Evolutionary conservation across 1,140 invertebrate genomes (phyloP).

Genomic region (Drosophila persimilis): DNA sequence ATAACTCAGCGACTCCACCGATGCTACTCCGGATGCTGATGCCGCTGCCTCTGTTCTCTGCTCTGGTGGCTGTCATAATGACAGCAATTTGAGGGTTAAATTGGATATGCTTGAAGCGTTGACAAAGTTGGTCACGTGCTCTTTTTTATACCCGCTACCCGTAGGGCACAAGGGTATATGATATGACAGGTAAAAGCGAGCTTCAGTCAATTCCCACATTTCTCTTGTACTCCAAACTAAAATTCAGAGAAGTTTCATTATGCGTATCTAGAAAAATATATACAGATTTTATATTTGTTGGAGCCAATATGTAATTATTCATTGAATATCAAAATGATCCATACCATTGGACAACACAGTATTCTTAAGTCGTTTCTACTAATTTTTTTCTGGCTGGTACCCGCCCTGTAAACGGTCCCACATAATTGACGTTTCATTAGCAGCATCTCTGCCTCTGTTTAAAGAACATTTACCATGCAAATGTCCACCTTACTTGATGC

Average conservation of each 20-base stretch:
- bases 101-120: slow-evolving; percentile 73
- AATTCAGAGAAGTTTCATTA: no score
- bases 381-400: background rate
- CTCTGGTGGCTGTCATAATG: slow-evolving; percentile 68
- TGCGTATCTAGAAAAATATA: no score
- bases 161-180: background rate
- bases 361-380: background rate
- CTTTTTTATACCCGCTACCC: slow-evolving; percentile 15
- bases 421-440: slow-evolving; percentile 80
- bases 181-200: no score
- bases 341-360: background rate
- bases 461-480: slow-evolving; percentile 60
- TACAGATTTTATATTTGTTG: no score
- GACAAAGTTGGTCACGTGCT: slow-evolving; percentile 76
- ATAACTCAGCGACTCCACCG: slow-evolving; percentile 70
- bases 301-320: no score
- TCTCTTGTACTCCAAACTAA: background rate
- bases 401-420: slow-evolving; percentile 46
- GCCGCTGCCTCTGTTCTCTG: slow-evolving; percentile 4
- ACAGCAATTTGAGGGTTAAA: slow-evolving; percentile 80
- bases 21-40: slow-evolving; percentile 12
- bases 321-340: no score
- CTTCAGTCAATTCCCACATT: no score
- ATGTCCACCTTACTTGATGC: slow-evolving; percentile 26
- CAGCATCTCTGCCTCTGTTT: slow-evolving; percentile 49